Evolutionary conservation across 2,113 vertebrate species (phyloP).

Genomic region (Ariopsis seemanni): DNA sequence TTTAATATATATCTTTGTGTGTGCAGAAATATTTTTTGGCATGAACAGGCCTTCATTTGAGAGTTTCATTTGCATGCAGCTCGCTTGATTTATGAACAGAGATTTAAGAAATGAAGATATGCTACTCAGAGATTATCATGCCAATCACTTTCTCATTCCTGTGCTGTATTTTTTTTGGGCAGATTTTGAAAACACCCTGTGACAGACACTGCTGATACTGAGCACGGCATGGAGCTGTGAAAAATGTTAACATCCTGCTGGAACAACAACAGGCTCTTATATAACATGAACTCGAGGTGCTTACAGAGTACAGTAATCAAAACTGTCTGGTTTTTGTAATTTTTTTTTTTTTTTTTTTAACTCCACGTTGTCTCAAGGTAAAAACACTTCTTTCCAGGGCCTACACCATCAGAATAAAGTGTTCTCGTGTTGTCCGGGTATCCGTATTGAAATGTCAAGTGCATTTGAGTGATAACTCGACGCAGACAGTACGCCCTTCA

Average conservation of each 20-base stretch:
- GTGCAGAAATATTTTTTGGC: neutral
- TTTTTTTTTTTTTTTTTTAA: neutral
- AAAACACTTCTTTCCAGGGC: constrained; percentile 29
- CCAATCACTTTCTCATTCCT: neutral
- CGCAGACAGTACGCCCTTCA: neutral
- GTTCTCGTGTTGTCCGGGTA: constrained; percentile 26
- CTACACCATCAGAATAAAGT: constrained; percentile 1
- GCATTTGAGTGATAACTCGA: constrained; percentile 31
- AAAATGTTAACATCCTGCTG: neutral
- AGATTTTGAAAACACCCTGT: neutral
- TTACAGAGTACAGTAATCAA: constrained; percentile 13
- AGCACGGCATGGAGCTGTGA: neutral
- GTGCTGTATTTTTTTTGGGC: neutral
- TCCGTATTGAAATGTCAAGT: constrained; percentile 42
- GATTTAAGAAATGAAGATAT: neutral
- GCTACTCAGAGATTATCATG: neutral
- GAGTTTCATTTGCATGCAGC: neutral
- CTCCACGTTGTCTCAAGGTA: constrained; percentile 37
- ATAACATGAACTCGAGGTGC: neutral
- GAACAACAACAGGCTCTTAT: neutral
- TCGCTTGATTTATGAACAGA: neutral
- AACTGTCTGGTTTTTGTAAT: neutral
- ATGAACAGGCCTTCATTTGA: neutral
- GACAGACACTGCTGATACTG: neutral
- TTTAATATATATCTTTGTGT: neutral